Evolutionary conservation across 2,888 invertebrate species (phyloP).

Genomic region (Hypolimnas misippus): DNA sequence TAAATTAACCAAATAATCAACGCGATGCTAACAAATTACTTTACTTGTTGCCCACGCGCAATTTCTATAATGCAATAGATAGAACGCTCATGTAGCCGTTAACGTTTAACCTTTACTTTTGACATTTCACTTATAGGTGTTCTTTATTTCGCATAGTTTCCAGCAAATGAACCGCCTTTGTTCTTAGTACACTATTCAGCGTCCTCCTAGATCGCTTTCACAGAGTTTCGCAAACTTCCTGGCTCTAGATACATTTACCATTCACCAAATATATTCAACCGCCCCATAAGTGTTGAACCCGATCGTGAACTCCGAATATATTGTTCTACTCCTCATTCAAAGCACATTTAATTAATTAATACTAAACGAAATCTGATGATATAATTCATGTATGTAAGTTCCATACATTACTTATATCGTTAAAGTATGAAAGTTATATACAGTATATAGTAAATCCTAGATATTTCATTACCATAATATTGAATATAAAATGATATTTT

Average conservation of each 20-base stretch:
- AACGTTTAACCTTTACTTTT: conserved; percentile 75
- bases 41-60: conserved; percentile 6
- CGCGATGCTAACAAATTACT: too few species aligned
- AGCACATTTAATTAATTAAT: conserved; percentile 59
- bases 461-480: too few species aligned
- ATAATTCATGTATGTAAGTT: too few species aligned
- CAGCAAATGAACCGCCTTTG: conserved; percentile 77
- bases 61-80: conserved; percentile 36
- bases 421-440: too few species aligned
- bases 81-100: conserved; percentile 48
- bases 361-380: conserved; percentile 21
- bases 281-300: conserved; percentile 62
- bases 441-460: too few species aligned
- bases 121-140: conserved; percentile 74
- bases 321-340: conserved; percentile 58
- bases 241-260: conserved; percentile 67
- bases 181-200: conserved; percentile 65
- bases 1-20: too few species aligned
- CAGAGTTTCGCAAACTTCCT: conserved; percentile 72
- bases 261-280: conserved; percentile 65
- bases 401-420: too few species aligned
- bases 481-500: too few species aligned
- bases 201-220: conserved; percentile 57
- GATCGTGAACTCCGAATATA: conserved; percentile 61
- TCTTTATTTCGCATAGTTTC: conserved; percentile 74